Evolutionary conservation across 1,140 invertebrate species (phyloP), one percentile per base, ranked within the genome.

Genomic region (Drosophila sulfurigaster): DNA sequence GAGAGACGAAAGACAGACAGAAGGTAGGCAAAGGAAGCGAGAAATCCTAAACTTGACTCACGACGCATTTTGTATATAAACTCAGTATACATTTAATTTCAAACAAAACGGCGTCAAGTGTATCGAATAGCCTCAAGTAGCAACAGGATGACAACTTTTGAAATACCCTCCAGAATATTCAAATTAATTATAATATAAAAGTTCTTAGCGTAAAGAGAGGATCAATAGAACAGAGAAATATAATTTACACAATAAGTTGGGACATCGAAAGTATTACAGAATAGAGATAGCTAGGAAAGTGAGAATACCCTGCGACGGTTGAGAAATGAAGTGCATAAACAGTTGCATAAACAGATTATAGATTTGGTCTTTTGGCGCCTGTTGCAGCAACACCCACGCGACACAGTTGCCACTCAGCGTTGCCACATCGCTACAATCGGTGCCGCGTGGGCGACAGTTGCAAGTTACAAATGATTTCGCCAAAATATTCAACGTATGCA

Each of bases 401-500:
- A 63, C 74, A 58, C 58, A 57, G 63, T 43, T 56, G 52, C 48
- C 48, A 70, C 58, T 62, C 63, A 46, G 79, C 66, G 65, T 82
- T 88, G 82, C 83, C 82, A 88, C 82, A 87, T 88, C 77, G 69
- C 43, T 63, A 52, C 79, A 63, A 60, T 66, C 71, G 38, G 38
- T 20, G 54, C 13, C 6, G 75, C 76, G 82, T 87, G 77, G 85
- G 85, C 83, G 83, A 66, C 79, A 70, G 62, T 78, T 70, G 83
- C 66, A 59, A 59, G 67, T 83, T 87, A 87, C 83, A 87, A 87
- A 87, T 87, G 83, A 88, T 87, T 87, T 87, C 70, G 78, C 81
- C 81, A 88, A 88, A 89, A 89, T 89, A 88, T 88, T 88, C 85
- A 87, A 75, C 83, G 83, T 87, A 87, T 88, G 86, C 85, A 88